Evolutionary conservation across 2,113 vertebrate genomes (phyloP).

Genomic region (Falco punctatus): DNA sequence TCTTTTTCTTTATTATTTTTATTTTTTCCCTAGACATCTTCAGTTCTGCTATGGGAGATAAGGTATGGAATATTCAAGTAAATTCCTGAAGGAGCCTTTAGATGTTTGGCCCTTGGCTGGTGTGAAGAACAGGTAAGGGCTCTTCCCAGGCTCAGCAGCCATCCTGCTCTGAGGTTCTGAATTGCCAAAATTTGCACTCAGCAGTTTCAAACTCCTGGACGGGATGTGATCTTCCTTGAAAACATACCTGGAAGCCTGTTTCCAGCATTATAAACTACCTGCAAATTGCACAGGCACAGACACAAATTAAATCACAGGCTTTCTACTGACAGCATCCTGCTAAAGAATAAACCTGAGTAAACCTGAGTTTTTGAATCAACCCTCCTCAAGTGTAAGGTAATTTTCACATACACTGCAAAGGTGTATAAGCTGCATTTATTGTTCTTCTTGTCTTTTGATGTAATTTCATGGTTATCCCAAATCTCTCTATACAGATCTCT

Average conservation of each 20-base stretch:
- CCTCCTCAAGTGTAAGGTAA: neutral
- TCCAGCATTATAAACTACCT: neutral
- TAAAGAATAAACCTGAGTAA: neutral
- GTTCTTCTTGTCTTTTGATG: neutral
- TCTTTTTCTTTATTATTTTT: too few species aligned
- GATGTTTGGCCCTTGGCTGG: neutral
- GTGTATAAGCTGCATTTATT: neutral
- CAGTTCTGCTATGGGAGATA: neutral
- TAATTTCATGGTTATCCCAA: neutral
- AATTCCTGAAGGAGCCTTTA: neutral
- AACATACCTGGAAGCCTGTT: neutral
- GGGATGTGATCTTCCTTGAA: neutral
- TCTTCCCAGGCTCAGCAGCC: neutral
- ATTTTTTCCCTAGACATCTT: too few species aligned
- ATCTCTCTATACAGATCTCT: neutral
- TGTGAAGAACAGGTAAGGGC: neutral
- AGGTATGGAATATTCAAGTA: neutral
- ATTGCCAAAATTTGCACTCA: neutral
- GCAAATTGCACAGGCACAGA: neutral
- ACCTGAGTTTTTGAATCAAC: neutral
- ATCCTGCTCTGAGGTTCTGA: neutral
- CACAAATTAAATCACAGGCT: neutral
- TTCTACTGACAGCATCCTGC: neutral
- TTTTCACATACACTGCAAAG: neutral
- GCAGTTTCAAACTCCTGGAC: neutral